Base-by-base conservation (phyloP, 1,140 invertebrate species). In the Drosophila nannoptera region DNA sequence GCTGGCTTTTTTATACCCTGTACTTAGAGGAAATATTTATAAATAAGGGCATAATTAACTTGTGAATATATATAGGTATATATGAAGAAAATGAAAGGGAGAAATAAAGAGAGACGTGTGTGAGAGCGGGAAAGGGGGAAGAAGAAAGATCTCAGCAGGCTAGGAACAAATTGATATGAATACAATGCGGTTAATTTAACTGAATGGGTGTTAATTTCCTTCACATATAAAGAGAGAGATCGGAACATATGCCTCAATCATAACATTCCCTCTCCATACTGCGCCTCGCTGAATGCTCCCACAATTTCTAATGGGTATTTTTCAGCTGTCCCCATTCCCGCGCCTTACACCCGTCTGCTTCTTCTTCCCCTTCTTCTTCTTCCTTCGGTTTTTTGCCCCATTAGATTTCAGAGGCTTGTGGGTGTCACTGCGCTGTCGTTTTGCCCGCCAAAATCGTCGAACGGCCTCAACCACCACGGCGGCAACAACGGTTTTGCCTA, bases 361-460 rank as follows among this genome's bases (percentile, higher is more conserved):
- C 16, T 3, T 29, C 9, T 31, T 4, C 22, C 1, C 29, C 5
- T 46, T 11, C 5, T 22, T 22, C 2, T 9, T 7, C 7, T 16
- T 22, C 0, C 16, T 22, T 45, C 12, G 7, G 5, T 43, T 31
- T 33, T 45, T 33, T 46, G 40, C 12, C 40, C 60, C 64, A 36
- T 38, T 46, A 66, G 32, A 60, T 76, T 80, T 81, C 59, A 52
- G 71, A 61, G 60, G 52, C 60, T 62, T 67, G 49, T 62, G 64
- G 40, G 49, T 61, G 75, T 73, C 75, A 78, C 60, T 54, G 64
- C 59, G 73, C 72, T 75, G 69, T 72, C 58, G 65, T 48, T 78
- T 73, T 78, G 68, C 73, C 67, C 59, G 76, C 76, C 81, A 73
- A 84, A 73, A 72, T 83, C 72, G 63, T 42, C 61, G 38, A 38